phyloP scores from a whole-genome alignment of 2,888 invertebrate species.

The Phorcus lineatus region DNA sequence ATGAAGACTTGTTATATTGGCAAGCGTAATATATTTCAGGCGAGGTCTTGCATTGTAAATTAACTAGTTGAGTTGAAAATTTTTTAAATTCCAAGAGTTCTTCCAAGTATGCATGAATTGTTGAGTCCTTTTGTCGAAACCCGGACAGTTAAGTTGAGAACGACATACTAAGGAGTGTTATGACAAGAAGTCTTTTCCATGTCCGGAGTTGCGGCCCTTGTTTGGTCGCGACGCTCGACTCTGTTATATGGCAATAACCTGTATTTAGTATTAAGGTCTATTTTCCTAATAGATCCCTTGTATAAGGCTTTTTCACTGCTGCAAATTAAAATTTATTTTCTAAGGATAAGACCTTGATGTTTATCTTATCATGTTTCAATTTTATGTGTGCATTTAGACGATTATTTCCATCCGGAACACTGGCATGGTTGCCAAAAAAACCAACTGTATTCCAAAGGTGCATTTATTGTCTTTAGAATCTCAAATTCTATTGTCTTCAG shows the following conservation, averaged over 20 bases:
- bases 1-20: too few relatives aligned
- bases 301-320: constrained; percentile 14
- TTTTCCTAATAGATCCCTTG: constrained; percentile 21
- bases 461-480: neutral
- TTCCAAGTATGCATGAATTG: neutral
- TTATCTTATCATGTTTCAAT: constrained; percentile 7
- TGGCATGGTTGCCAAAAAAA: constrained; percentile 20
- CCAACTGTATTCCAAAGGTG: constrained; percentile 23
- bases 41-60: too few relatives aligned
- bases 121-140: constrained; percentile 9
- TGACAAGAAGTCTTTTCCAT: constrained; percentile 14
- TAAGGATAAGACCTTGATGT: neutral
- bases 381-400: constrained; percentile 22
- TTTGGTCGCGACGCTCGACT: neutral
- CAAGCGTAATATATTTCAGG: too few relatives aligned
- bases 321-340: constrained; percentile 16
- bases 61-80: too few relatives aligned
- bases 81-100: neutral
- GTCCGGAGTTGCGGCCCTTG: neutral
- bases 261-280: constrained; percentile 25
- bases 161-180: too few relatives aligned
- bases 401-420: constrained; percentile 4
- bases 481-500: constrained; percentile 5
- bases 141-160: constrained; percentile 6
- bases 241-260: constrained; percentile 22